Percentiles rank a stretch among this genome's conserved stretches.
Evolutionary conservation across 1,140 invertebrate species (phyloP).

Genomic region (Camponotus floridanus): DNA sequence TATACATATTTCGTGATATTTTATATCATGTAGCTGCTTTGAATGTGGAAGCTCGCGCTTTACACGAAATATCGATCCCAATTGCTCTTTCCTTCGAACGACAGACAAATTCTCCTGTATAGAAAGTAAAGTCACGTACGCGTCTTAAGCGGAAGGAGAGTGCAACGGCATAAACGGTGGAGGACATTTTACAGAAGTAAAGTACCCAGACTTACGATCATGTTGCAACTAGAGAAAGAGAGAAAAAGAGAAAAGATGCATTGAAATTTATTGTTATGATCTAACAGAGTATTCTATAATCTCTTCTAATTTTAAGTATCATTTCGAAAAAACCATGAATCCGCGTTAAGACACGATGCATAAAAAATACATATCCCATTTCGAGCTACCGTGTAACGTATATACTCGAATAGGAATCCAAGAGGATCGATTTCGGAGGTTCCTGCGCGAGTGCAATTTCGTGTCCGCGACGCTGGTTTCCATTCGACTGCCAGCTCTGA

Average conservation of each 20-base stretch:
- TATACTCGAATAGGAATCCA: neutral
- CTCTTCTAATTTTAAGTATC: neutral
- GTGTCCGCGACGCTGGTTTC: constrained; percentile 11
- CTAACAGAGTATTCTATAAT: too few relatives aligned
- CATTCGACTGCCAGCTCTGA: constrained; percentile 26
- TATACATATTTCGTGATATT: constrained; percentile 31
- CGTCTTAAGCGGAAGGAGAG: constrained; percentile 26
- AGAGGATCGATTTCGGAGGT: constrained; percentile 7
- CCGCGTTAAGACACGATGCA: neutral
- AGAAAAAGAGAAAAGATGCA: too few relatives aligned
- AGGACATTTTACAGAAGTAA: neutral
- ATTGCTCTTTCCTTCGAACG: neutral
- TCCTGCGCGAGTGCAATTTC: constrained; percentile 17
- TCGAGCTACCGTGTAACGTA: neutral
- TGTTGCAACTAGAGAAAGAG: neutral
- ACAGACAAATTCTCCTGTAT: constrained; percentile 1
- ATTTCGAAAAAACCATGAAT: neutral
- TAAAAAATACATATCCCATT: neutral
- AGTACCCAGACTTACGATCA: neutral
- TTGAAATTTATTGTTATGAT: too few relatives aligned
- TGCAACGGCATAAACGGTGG: constrained; percentile 18
- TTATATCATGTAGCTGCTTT: constrained; percentile 44
- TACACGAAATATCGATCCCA: constrained; percentile 50
- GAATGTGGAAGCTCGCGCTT: constrained; percentile 10
- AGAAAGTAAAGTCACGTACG: constrained; percentile 43